phyloP scores from a whole-genome alignment of 37 sponge, comb jelly and placozoan genomes.

The Tethya wilhelma region DNA sequence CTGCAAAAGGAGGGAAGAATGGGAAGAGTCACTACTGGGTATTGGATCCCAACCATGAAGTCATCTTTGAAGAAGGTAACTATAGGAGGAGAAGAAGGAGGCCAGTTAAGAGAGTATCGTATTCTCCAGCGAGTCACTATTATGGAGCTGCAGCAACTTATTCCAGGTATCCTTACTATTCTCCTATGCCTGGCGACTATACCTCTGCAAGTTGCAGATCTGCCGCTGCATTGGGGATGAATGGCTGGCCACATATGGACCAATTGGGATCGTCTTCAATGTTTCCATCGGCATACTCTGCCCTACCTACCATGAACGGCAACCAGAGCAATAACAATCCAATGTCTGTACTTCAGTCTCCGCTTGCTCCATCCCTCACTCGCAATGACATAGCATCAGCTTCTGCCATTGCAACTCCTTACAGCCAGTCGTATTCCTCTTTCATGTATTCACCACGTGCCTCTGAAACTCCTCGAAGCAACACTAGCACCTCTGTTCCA shows the following conservation, averaged over 20 bases:
- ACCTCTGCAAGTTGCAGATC: neutral
- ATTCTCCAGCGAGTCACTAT: constrained; percentile 29
- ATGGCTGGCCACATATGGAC: constrained; percentile 17
- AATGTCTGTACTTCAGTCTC: constrained; percentile 6
- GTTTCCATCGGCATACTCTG: constrained; percentile 23
- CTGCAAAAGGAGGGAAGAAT: constrained; percentile 82
- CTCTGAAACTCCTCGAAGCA: constrained; percentile 3
- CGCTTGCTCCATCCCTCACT: constrained; percentile 8
- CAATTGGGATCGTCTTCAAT: neutral
- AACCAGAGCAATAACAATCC: constrained; percentile 68
- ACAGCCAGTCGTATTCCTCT: constrained; percentile 36
- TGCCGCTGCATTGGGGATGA: constrained; percentile 3
- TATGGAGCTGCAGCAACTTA: neutral
- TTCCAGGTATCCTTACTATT: constrained; percentile 8
- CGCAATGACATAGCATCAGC: neutral
- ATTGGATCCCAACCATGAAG: constrained; percentile 85
- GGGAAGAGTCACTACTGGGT: constrained; percentile 96
- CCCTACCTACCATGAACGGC: constrained; percentile 42
- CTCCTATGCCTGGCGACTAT: constrained; percentile 11
- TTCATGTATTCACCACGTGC: constrained; percentile 53
- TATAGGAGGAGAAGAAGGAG: constrained; percentile 82
- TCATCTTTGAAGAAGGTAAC: constrained; percentile 93
- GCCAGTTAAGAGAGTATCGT: constrained; percentile 72
- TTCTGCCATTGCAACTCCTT: neutral
- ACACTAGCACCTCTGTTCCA: constrained; percentile 23